Evolutionary conservation across 35 echinoderm and acorn worm genomes (phyloP), one percentile per base, ranked within the genome.

Genomic region (Heliocidaris erythrogramma): DNA sequence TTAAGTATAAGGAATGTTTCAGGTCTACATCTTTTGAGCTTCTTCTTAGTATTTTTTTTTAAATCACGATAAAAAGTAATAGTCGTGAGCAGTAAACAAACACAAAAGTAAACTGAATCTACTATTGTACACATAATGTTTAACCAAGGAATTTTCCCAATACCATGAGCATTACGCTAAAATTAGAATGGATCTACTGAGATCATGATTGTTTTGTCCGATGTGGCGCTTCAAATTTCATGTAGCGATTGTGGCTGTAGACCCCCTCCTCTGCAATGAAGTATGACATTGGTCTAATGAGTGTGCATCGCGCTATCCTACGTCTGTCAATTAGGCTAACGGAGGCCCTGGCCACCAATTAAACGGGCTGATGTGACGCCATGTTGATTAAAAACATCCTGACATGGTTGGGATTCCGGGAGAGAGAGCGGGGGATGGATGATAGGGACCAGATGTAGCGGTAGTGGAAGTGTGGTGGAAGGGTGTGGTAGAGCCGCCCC

Each of bases 321-420:
- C 31, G 87, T 16, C 87, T 89, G 87, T 89, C 87, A 47, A 89
- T 89, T 89, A 89, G 31, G 31, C 32, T 89, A 47, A 32, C 29
- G 87, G 31, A 48, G 47, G 31, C 47, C 87, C 65, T 78, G 87
- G 47, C 87, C 5, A 48, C 87, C 87, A 89, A 89, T 89, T 89
- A 89, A 89, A n/a, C 12, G 47, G 31, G 31, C 18, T 32, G 87
- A 89, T 89, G 87, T 48, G 87, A 89, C 87, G 87, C 87, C 87
- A 47, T 89, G 87, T 89, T 89, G 87, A 89, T 89, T 89, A 89
- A 48, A 89, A 89, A 89, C 87, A 89, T 89, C 87, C 87, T 89
- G 87, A 48, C 31, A 89, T 89, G 87, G 87, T 89, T 89, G 87
- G 87, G 87, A 89, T 89, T 89, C 87, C 87, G 87, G 11, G 87